Evolutionary conservation across 2,888 invertebrate species (phyloP), one percentile per base, ranked within the genome.

Genomic region (Corythucha ciliata): DNA sequence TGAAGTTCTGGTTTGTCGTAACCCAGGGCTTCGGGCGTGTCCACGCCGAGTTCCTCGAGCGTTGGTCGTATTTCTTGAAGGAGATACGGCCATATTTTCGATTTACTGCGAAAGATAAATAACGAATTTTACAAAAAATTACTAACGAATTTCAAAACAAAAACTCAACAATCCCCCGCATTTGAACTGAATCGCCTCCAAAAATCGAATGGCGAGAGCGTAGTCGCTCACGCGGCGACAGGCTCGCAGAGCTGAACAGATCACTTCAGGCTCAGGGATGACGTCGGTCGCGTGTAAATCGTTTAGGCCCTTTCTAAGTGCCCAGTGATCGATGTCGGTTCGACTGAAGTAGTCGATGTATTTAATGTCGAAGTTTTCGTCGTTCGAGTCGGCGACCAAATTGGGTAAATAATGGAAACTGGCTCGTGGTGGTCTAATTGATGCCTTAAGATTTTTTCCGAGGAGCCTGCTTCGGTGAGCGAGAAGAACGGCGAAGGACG

Each of bases 1-100:
- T 86, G 89, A 68, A 96, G 72, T 72, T 98, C 96, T 49, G 97
- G 97, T 71, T 92, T 85, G 70, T 96, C 93, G 65, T 89, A 94
- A 57, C 96, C 96, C 64, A 98, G 74, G 67, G 97, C 90, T 69
- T 96, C 96, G 0, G 87, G 88, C 22, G 94, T 93, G 50, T 80
- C 81, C 60, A 98, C 81, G 37, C 97, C 96, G 53, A 98, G 73
- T 71, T 98, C 93, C 27, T 79, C 78, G 53, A 98, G 75, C 2
- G 92, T 90, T 21, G 97, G 94, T 64, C 78, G 77, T 61, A 97
- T 83, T 74, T 94, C 86, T 69, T 89, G 83, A 54, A 92, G 70
- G 58, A 92, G 74, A 68, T 87, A 92, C 1, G 89, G 90, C 65
- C 86, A 91, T 61, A 90, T 83, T 68, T 83, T 81, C 18, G 26